Evolutionary conservation across 2,113 vertebrate species (phyloP).

Genomic region (Chaetops frenatus): DNA sequence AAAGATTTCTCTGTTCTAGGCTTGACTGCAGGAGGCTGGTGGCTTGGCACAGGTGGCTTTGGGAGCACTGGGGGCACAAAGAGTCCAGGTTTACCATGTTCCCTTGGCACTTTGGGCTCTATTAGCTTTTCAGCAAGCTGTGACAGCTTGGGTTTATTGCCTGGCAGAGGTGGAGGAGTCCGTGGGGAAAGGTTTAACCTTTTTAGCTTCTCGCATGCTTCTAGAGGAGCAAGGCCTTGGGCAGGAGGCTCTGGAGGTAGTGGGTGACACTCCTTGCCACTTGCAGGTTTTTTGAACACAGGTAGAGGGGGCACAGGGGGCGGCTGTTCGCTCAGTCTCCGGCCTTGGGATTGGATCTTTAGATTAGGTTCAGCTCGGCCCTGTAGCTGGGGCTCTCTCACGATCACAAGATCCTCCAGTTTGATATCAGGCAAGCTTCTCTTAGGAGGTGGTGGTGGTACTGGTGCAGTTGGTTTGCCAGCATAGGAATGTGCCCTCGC

Average conservation of each 20-base stretch:
- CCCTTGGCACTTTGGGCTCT: constrained; percentile 24
- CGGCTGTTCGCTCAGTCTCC: constrained; percentile 34
- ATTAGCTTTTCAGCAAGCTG: neutral
- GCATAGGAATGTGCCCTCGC: constrained; percentile 49
- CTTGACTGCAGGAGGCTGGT: constrained; percentile 47
- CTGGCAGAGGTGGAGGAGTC: constrained; percentile 57
- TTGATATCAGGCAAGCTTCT: constrained; percentile 55
- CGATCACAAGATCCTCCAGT: neutral
- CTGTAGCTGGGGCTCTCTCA: constrained; percentile 31
- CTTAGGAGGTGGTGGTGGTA: constrained; percentile 65
- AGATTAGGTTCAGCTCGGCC: neutral
- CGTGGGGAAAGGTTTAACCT: constrained; percentile 55
- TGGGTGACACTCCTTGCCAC: neutral
- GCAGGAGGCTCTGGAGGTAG: neutral
- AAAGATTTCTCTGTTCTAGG: constrained; percentile 42
- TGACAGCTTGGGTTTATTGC: constrained; percentile 51
- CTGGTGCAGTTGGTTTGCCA: constrained; percentile 31
- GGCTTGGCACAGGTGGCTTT: constrained; percentile 57
- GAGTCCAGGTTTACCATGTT: constrained; percentile 30
- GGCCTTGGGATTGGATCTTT: neutral
- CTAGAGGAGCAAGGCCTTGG: neutral
- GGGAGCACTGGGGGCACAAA: constrained; percentile 36
- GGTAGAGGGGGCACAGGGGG: constrained; percentile 2
- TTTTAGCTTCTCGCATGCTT: constrained; percentile 65
- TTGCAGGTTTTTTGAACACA: constrained; percentile 25